These are phyloP conservation scores for Trialeurodes vaporariorum DNA, from an alignment of 1,140 invertebrate genomes.

Conservation along the genomic window DNA sequence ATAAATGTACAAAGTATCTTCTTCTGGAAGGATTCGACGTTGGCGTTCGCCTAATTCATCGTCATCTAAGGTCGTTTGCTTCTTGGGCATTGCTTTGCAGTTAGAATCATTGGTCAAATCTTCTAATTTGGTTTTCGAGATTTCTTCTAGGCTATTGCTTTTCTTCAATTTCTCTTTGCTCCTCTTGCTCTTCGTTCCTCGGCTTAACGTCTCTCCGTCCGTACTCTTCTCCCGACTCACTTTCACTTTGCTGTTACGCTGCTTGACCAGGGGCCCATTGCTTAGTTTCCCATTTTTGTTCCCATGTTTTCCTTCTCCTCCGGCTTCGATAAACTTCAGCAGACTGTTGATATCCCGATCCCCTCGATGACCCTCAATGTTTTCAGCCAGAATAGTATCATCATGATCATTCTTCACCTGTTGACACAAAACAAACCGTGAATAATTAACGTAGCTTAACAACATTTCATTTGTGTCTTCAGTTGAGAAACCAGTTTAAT, in stretches of 20 bases:
- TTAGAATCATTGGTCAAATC: slow-evolving; percentile 39
- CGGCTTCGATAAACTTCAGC: slow-evolving; percentile 41
- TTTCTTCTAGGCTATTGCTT: slow-evolving; percentile 44
- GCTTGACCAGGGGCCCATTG: slow-evolving; percentile 1
- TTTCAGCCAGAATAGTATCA: slow-evolving; percentile 48
- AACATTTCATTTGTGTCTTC: too few species aligned
- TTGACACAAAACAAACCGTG: too few species aligned
- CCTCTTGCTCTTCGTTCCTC: slow-evolving; percentile 11
- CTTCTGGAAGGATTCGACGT: not conserved
- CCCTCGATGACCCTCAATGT: slow-evolving; percentile 51
- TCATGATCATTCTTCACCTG: slow-evolving; percentile 39
- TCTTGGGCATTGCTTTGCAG: slow-evolving; percentile 27
- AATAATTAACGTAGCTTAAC: too few species aligned
- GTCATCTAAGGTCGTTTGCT: slow-evolving; percentile 31
- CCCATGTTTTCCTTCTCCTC: slow-evolving; percentile 23
- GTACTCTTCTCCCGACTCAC: slow-evolving; percentile 17
- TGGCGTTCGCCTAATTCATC: slow-evolving; percentile 4
- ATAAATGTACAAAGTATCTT: not conserved
- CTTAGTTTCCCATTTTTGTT: slow-evolving; percentile 26
- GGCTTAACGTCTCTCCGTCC: slow-evolving; percentile 15
- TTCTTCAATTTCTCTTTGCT: slow-evolving; percentile 19
- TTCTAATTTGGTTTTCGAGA: slow-evolving; percentile 53
- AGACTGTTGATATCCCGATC: slow-evolving; percentile 44
- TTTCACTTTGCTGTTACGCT: slow-evolving; percentile 9
- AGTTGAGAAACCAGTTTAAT: too few species aligned